Evolutionary conservation across 2,797 vertebrate genomes (phyloP).

Genomic region (Podargus strigoides): DNA sequence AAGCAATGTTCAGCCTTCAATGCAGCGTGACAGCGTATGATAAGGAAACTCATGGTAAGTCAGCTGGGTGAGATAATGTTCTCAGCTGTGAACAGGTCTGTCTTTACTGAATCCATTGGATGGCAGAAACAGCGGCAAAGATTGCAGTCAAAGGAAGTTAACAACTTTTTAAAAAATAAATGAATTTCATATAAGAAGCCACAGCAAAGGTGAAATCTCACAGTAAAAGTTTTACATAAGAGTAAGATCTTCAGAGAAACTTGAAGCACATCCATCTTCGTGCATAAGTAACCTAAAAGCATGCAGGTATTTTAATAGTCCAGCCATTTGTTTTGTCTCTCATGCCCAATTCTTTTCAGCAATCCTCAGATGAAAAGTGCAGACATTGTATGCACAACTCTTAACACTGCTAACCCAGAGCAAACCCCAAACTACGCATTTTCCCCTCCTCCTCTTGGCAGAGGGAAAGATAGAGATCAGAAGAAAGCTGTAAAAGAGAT

Average conservation of each 20-base stretch:
- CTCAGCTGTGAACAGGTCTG: not conserved
- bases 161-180: not conserved
- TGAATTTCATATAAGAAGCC: not conserved
- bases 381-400: not conserved
- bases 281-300: not conserved
- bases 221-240: not conserved
- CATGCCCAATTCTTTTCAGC: not conserved
- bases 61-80: not conserved
- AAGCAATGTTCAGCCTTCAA: fast-evolving
- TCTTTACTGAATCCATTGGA: not conserved
- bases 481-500: not conserved
- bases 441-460: not conserved
- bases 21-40: fast-evolving
- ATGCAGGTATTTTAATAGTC: not conserved
- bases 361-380: not conserved
- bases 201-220: not conserved
- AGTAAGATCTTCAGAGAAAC: not conserved
- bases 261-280: not conserved
- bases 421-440: not conserved
- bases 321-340: not conserved
- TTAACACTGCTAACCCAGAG: not conserved
- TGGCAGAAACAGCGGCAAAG: not conserved
- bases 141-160: not conserved
- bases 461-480: not conserved
- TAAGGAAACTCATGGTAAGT: not conserved